phyloP scores from a whole-genome alignment of 2,113 vertebrate species.

The Corynorhinus townsendii region DNA sequence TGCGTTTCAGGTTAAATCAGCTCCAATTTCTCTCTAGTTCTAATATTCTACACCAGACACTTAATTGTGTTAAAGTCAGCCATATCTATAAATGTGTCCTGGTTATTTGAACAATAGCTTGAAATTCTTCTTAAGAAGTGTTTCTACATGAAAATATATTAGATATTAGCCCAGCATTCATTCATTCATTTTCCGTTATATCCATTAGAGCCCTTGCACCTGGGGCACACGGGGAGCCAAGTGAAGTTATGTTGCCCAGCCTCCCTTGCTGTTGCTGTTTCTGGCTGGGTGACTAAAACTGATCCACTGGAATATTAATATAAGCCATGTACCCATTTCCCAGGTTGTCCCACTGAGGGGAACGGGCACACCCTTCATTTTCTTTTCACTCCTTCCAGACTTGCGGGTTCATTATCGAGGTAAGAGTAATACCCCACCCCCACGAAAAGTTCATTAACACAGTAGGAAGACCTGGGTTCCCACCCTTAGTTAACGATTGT shows the following conservation, averaged over 20 bases:
- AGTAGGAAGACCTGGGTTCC: not conserved
- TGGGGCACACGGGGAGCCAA: accelerated
- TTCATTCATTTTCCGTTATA: not conserved
- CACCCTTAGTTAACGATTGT: not conserved
- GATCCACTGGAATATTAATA: not conserved
- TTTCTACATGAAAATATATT: not conserved
- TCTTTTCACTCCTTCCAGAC: not conserved
- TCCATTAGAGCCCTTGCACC: not conserved
- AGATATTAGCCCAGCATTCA: not conserved
- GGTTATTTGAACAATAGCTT: not conserved
- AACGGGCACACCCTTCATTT: not conserved
- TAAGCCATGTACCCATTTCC: not conserved
- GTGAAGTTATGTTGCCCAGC: not conserved
- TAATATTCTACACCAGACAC: not conserved
- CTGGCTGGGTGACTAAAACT: not conserved
- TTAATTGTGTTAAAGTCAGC: not conserved
- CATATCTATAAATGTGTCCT: not conserved
- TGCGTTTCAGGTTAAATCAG: not conserved
- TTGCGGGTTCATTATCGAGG: not conserved
- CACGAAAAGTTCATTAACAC: not conserved
- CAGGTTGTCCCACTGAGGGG: not conserved
- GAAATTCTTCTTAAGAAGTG: not conserved
- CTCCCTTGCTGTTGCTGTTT: not conserved
- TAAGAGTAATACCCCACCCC: not conserved
- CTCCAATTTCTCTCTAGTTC: not conserved